These are phyloP conservation scores for Ammodytes dubius DNA, from an alignment of 2,113 vertebrate genomes.

Conservation along the genomic window DNA sequence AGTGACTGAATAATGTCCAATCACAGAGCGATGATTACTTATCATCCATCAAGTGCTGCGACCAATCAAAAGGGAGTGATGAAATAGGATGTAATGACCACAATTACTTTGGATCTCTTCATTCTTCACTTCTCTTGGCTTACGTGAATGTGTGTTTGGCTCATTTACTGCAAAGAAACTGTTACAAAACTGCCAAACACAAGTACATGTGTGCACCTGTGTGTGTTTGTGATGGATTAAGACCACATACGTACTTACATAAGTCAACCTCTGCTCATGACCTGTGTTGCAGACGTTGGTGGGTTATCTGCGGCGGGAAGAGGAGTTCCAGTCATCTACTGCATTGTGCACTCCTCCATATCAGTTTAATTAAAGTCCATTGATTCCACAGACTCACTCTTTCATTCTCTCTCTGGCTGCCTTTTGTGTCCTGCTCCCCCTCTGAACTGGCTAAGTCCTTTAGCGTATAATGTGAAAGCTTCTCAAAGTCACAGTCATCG, in stretches of 20 bases:
- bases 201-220: neutral
- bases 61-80: slow-evolving; percentile 30
- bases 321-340: slow-evolving; percentile 59
- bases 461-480: neutral
- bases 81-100: slow-evolving; percentile 35
- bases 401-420: slow-evolving; percentile 5
- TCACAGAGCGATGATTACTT: slow-evolving; percentile 49
- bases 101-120: slow-evolving; percentile 18
- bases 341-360: slow-evolving; percentile 62
- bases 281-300: slow-evolving; percentile 26
- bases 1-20: slow-evolving; percentile 50
- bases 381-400: slow-evolving; percentile 60
- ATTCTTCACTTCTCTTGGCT: slow-evolving; percentile 19
- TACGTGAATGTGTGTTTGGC: neutral
- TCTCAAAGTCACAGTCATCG: slow-evolving; percentile 2
- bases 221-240: slow-evolving; percentile 40
- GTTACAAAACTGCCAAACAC: neutral
- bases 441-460: slow-evolving; percentile 24
- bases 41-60: slow-evolving; percentile 28
- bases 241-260: neutral
- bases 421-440: slow-evolving; percentile 37
- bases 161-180: neutral
- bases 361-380: slow-evolving; percentile 77
- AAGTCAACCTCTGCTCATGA: slow-evolving; percentile 57
- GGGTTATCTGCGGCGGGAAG: slow-evolving; percentile 47